Percentiles rank a stretch among this genome's conserved stretches.
These are phyloP conservation scores for Rutpela maculata DNA, from an alignment of 2,888 invertebrate genomes.

Conservation along the genomic window DNA sequence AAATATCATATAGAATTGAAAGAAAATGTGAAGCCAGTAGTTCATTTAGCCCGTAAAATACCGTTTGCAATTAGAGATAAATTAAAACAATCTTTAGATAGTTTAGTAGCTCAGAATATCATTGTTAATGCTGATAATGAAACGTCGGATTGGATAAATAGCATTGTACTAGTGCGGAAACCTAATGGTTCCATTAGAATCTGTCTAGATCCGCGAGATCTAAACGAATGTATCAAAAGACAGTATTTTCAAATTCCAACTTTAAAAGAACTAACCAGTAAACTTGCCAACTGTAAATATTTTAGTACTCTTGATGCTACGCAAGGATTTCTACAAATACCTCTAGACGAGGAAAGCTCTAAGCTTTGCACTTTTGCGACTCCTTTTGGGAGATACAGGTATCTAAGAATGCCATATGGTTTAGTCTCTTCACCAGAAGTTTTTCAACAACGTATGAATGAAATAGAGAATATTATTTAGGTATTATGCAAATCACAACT, in stretches of 20 bases:
- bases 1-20: slow-evolving; percentile 59
- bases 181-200: slow-evolving; percentile 42
- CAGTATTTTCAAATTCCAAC: background rate
- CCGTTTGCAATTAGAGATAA: slow-evolving; percentile 9
- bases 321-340: slow-evolving; percentile 49
- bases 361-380: slow-evolving; percentile 42
- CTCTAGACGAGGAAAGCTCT: slow-evolving; percentile 26
- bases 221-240: slow-evolving; percentile 43
- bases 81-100: slow-evolving; percentile 60
- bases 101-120: too few species aligned
- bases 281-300: background rate
- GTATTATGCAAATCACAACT: too few species aligned
- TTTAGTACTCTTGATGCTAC: slow-evolving; percentile 39
- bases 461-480: too few species aligned
- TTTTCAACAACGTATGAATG: background rate
- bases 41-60: slow-evolving; percentile 61
- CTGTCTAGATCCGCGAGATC: slow-evolving; percentile 49
- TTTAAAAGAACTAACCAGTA: background rate
- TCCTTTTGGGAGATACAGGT: background rate
- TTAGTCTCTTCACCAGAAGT: too few species aligned
- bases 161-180: slow-evolving; percentile 47
- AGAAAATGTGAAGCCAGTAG: slow-evolving; percentile 58
- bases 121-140: slow-evolving; percentile 37
- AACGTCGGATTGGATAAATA: slow-evolving; percentile 44
- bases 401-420: too few species aligned